Conservation (phyloP, 2,888 invertebrate species). For the Amphipyra berbera region DNA sequence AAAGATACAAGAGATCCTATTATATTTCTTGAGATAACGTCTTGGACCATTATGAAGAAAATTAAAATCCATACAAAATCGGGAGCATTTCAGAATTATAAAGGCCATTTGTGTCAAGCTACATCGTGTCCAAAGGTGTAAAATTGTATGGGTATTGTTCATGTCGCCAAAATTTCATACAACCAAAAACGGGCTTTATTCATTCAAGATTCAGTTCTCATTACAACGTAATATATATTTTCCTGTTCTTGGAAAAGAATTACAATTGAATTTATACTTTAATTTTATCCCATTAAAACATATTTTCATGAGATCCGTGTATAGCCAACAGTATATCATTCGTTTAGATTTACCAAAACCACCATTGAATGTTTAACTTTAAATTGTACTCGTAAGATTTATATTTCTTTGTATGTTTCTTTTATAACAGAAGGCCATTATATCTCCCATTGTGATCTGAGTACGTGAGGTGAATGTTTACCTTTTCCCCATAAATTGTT, state of each 20-base stretch:
- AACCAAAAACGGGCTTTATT: conserved; percentile 30
- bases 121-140: conserved; percentile 67
- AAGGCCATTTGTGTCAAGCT: conserved; percentile 64
- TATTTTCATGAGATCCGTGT: conserved; percentile 26
- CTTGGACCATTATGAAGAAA: conserved; percentile 56
- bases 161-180: conserved; percentile 33
- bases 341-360: conserved; percentile 13
- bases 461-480: conserved; percentile 70
- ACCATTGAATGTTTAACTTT: conserved; percentile 36
- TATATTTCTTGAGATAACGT: conserved; percentile 41
- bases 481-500: conserved; percentile 62
- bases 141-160: conserved; percentile 76
- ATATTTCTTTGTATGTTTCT: conserved; percentile 29
- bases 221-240: conserved; percentile 13
- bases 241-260: conserved; percentile 15
- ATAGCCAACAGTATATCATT: conserved; percentile 12
- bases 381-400: conserved; percentile 9
- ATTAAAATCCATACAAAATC: conserved; percentile 71
- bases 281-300: conserved; percentile 30
- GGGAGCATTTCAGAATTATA: conserved; percentile 64
- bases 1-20: conserved; percentile 38
- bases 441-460: conserved; percentile 71
- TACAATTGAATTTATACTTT: conserved; percentile 38
- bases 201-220: conserved; percentile 20
- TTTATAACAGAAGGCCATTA: conserved; percentile 63